Percentiles rank a stretch among this genome's conserved stretches.
Conservation (phyloP, 2,888 invertebrate species). For the Andrena praecox region DNA sequence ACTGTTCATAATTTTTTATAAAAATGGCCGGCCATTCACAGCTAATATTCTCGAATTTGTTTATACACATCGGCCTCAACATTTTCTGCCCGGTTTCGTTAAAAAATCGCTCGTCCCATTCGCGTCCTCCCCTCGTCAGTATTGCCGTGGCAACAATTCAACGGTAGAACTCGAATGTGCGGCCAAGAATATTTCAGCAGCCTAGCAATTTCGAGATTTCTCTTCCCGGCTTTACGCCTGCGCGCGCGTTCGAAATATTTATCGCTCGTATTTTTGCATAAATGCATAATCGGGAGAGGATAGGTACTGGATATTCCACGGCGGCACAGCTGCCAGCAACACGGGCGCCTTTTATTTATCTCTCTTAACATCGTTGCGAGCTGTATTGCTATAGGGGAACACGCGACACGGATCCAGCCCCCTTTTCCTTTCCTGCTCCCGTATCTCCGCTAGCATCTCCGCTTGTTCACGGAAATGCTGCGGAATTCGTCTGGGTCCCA, state of each 20-base stretch:
- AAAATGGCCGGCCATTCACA: too few relatives aligned
- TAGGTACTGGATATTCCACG: constrained; percentile 43
- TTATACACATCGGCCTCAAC: too few relatives aligned
- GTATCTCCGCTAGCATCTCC: neutral
- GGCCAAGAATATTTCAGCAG: constrained; percentile 18
- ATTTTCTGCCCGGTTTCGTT: too few relatives aligned
- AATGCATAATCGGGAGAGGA: constrained; percentile 47
- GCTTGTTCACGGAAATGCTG: constrained; percentile 4
- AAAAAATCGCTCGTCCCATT: too few relatives aligned
- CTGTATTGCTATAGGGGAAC: constrained; percentile 45
- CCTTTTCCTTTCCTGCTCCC: neutral
- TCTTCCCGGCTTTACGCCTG: neutral
- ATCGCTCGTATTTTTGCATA: constrained; percentile 38
- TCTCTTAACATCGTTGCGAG: constrained; percentile 46
- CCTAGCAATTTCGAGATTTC: constrained; percentile 25
- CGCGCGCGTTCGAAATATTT: constrained; percentile 16
- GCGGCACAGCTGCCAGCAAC: constrained; percentile 42
- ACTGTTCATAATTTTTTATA: too few relatives aligned
- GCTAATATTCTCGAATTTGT: too few relatives aligned
- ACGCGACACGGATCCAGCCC: neutral
- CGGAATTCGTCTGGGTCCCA: neutral
- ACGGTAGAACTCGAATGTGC: neutral
- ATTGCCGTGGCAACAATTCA: neutral
- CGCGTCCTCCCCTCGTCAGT: too few relatives aligned
- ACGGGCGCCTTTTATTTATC: constrained; percentile 52